A percentile compares a stretch with the other conserved stretches of the same genome.
These are phyloP conservation scores for Fulmarus glacialis DNA, from an alignment of 2,113 vertebrate species.

Conservation along the genomic window DNA sequence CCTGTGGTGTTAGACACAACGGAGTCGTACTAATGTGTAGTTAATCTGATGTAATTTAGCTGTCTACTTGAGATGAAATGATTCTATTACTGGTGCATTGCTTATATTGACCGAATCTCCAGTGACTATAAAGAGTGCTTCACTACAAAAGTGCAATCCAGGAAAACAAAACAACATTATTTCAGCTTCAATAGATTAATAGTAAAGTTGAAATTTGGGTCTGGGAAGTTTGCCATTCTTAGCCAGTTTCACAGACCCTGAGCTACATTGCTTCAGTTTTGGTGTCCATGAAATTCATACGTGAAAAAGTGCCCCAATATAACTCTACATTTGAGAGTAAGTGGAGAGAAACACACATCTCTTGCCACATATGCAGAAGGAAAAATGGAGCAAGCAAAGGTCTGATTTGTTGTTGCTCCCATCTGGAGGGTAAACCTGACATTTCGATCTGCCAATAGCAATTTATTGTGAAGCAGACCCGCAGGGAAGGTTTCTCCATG, in stretches of 20 bases:
- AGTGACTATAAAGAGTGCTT: not conserved
- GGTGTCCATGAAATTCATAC: not conserved
- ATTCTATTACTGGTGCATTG: not conserved
- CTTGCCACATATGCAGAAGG: not conserved
- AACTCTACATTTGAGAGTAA: not conserved
- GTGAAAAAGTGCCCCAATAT: fast-evolving
- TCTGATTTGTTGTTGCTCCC: not conserved
- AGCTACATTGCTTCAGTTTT: not conserved
- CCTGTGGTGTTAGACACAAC: not conserved
- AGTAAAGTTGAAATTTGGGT: not conserved
- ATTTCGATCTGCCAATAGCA: conserved; percentile 59
- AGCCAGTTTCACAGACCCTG: fast-evolving
- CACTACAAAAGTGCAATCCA: not conserved
- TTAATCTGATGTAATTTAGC: not conserved
- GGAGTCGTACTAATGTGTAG: not conserved
- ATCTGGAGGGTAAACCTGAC: conserved; percentile 39
- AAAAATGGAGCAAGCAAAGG: not conserved
- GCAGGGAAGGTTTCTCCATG: not conserved
- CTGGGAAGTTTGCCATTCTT: not conserved
- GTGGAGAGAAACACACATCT: not conserved
- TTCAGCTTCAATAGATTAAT: not conserved
- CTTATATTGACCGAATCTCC: not conserved
- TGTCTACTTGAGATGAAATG: not conserved
- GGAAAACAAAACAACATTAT: not conserved
- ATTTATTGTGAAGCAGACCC: not conserved